phyloP scores from a whole-genome alignment of 2,113 vertebrate species.

The Polyodon spathula region DNA sequence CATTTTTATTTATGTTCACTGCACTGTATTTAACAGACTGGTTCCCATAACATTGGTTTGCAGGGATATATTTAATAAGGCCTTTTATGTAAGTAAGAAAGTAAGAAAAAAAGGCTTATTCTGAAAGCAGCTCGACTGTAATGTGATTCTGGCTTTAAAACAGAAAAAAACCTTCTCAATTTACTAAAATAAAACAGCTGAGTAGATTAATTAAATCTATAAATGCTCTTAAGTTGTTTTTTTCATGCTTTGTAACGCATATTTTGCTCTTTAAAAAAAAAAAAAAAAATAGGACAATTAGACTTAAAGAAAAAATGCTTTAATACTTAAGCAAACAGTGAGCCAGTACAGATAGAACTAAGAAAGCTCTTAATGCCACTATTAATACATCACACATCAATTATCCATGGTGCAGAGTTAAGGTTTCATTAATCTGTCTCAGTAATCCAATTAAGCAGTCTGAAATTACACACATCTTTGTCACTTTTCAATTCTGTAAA shows the following conservation, averaged over 20 bases:
- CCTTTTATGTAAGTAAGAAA: too few species aligned
- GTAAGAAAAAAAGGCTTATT: too few species aligned
- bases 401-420: neutral
- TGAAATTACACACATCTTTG: neutral
- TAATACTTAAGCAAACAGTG: neutral
- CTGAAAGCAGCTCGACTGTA: neutral
- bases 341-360: neutral
- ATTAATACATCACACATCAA: neutral
- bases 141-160: neutral
- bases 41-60: too few species aligned
- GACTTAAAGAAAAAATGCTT: neutral
- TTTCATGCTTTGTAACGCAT: too few species aligned
- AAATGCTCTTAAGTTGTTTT: neutral
- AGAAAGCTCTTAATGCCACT: neutral
- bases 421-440: constrained; percentile 3
- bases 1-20: too few species aligned
- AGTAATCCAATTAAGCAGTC: neutral
- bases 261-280: neutral
- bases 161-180: too few species aligned
- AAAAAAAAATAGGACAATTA: neutral
- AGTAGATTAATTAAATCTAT: neutral
- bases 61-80: too few species aligned
- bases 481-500: neutral
- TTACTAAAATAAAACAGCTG: neutral
- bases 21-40: too few species aligned